Evolutionary conservation across 1,140 invertebrate genomes (phyloP).

Genomic region (Psilanteris sp.): DNA sequence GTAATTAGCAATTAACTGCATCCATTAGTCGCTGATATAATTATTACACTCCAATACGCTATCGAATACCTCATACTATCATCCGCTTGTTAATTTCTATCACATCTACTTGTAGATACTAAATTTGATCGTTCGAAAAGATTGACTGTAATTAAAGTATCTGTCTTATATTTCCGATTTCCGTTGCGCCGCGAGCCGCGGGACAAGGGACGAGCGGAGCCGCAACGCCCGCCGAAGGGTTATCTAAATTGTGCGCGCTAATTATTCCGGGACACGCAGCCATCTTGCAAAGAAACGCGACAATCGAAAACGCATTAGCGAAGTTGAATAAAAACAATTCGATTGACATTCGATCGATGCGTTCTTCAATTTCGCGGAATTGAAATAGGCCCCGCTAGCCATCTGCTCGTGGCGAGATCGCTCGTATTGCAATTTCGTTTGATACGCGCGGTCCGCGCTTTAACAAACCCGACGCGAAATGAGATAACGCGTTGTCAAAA

Average conservation of each 20-base stretch:
- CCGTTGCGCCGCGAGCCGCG: neutral
- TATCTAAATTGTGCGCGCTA: constrained; percentile 15
- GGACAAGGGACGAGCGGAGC: neutral
- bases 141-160: constrained; percentile 38
- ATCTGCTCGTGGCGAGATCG: no score
- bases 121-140: constrained; percentile 69
- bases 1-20: constrained; percentile 81
- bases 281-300: constrained; percentile 9
- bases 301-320: constrained; percentile 34
- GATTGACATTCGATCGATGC: constrained; percentile 7
- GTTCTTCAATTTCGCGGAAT: neutral
- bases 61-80: constrained; percentile 72
- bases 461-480: no score
- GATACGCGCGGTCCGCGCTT: no score
- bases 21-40: constrained; percentile 80
- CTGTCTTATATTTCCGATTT: constrained; percentile 24
- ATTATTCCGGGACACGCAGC: constrained; percentile 14
- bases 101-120: constrained; percentile 66
- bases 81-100: constrained; percentile 66
- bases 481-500: no score
- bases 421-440: no score
- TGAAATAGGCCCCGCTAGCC: neutral
- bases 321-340: constrained; percentile 33
- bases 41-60: constrained; percentile 76
- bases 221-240: neutral